Base-by-base conservation (phyloP, 1,140 invertebrate species). In the Drosophila ficusphila region DNA sequence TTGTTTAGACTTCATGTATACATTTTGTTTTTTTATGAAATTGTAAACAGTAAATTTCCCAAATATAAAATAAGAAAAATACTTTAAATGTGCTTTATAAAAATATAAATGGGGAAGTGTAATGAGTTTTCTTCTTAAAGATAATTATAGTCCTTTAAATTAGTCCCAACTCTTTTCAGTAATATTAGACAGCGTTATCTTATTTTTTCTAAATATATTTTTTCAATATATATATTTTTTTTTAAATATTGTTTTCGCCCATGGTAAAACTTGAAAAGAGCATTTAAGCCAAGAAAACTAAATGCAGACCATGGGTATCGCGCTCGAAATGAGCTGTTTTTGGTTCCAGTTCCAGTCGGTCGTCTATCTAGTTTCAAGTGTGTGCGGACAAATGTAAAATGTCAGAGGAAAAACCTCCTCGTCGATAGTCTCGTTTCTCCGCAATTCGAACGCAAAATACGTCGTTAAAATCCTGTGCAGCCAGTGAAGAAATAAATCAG, bases 321-420 rank as follows among this genome's bases (percentile, higher is more conserved):
- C 41, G 58, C 19, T 49, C 7, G 18, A 51, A 67, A 65, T 51
- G 60, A 64, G 23, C 60, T 36, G 29, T 64, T 46, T 46, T 46
- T 9, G 60, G 23, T 64, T 61, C 60, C 39, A 67, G 58, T 67
- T 42, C 34, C 44, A 51, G 44, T 67, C 62, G 62, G 62, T 41
- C 62, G 60, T 49, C 62, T 34, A 67, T 67, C 57, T 67, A 33
- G 62, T 67, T 41, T 67, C 44, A 51, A 65, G 62, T 51, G 62
- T 61, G 41, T 47, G 18, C 60, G 60, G 60, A 64, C 56, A 64
- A 64, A 16, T 61, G 60, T 33, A 31, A 64, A 64, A 61, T 36
- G 39, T 61, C 60, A 53, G 34, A 12, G 7, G 16, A 7, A 23
- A 29, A 18, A 36, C 16, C 23, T n/a, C 12, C 3, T 8, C 3